These are phyloP conservation scores for Agonopterix heracliana DNA, from an alignment of 2,888 invertebrate species.

Conservation along the genomic window DNA sequence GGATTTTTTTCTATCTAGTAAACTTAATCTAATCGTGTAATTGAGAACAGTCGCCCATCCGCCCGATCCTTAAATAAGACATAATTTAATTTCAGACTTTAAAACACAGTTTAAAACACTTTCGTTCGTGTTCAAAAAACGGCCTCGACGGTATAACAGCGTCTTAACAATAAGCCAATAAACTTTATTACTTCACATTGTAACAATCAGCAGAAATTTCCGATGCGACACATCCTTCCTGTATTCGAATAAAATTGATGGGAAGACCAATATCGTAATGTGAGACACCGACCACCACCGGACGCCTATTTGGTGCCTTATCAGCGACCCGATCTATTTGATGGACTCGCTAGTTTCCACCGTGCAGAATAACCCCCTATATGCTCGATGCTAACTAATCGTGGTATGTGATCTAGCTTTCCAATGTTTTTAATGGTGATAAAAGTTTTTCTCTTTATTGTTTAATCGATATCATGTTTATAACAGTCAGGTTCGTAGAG, in stretches of 20 bases:
- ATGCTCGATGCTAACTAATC: constrained; percentile 1
- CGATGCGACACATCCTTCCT: constrained; percentile 29
- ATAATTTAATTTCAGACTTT: too few species aligned
- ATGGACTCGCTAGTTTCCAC: constrained; percentile 45
- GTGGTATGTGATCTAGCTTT: not conserved
- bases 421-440: constrained; percentile 22
- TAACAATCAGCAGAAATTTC: constrained; percentile 22
- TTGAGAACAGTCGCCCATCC: too few species aligned
- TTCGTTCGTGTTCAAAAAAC: too few species aligned
- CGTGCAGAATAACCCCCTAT: not conserved
- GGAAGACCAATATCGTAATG: constrained; percentile 65
- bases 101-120: too few species aligned
- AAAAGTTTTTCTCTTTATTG: not conserved
- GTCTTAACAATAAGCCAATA: constrained; percentile 4
- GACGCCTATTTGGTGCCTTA: constrained; percentile 54
- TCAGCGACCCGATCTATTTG: constrained; percentile 65
- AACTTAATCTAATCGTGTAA: too few species aligned
- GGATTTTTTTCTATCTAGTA: too few species aligned
- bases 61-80: too few species aligned
- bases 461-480: too few species aligned
- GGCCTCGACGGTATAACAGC: too few species aligned
- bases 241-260: constrained; percentile 54
- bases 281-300: constrained; percentile 40
- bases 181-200: constrained; percentile 4
- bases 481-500: too few species aligned